Evolutionary conservation across 2,888 invertebrate species (phyloP), one percentile per base, ranked within the genome.

Genomic region (Argyra leucocephala): DNA sequence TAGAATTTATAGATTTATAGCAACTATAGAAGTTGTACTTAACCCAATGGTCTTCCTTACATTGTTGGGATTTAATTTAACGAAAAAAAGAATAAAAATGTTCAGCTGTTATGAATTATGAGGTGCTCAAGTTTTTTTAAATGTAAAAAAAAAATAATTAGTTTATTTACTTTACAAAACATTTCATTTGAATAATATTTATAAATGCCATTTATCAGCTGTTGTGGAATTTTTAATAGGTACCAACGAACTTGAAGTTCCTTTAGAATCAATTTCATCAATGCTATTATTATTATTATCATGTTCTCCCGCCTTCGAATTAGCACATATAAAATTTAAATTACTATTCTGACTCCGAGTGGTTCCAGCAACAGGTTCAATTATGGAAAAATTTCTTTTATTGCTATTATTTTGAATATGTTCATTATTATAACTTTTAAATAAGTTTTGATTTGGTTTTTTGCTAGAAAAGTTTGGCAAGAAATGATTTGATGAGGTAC

Each of bases 401-500:
- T 57, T 21, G 66, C 65, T 60, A 67, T 61, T 59, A 68, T 64
- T 63, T 69, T 65, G 69, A 22, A 6, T 59, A 57, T 57, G 5
- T 59, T 59, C 66, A 57, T 48, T 63, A 63, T 57, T 31, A 31
- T 31, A n/a, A n/a, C n/a, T 10, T 31, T 31, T 31, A 10, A 31
- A 31, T 10, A 31, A 7, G 10, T 31, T 31, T 5, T 31, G 31
- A 31, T 31, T 31, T 66, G 62, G 66, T 63, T 61, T 68, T 70
- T 69, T 73, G 22, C 57, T 64, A 64, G 66, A 67, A 67, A 68
- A 64, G 58, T 66, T 66, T 65, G 69, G 68, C 67, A 67, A 69
- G 71, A 65, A 71, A 71, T 70, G 71, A 69, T 66, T 69, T 36
- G 72, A 71, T 65, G 71, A 71, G 66, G 70, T 69, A 69, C 69